Conservation (phyloP, 2,888 invertebrate genomes). For the Temnothorax unifasciatus region DNA sequence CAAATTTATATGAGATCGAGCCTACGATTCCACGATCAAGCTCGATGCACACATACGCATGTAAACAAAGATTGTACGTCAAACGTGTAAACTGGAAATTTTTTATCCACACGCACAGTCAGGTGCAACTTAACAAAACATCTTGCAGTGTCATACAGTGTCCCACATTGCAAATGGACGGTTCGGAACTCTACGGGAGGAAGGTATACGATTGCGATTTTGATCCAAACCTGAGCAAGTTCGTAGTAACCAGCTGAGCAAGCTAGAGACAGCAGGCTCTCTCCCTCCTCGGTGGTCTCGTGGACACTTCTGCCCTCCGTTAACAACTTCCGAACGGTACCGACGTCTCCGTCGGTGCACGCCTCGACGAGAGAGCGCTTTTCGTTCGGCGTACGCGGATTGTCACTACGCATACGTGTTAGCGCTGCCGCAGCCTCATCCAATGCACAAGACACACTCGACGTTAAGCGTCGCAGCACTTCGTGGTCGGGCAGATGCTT, state of each 20-base stretch:
- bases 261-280: constrained; percentile 97
- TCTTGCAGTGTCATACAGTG: neutral
- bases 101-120: constrained; percentile 45
- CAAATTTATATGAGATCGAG: neutral
- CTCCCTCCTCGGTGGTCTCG: constrained; percentile 99
- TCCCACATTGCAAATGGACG: neutral
- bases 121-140: neutral
- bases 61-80: constrained; percentile 4
- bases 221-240: constrained; percentile 93
- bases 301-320: constrained; percentile 97
- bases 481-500: constrained; percentile 96
- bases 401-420: constrained; percentile 98
- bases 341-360: constrained; percentile 97
- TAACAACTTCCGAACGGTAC: constrained; percentile 95
- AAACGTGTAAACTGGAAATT: constrained; percentile 52
- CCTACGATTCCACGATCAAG: neutral
- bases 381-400: constrained; percentile 89
- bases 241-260: constrained; percentile 99
- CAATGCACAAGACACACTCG: constrained; percentile 96
- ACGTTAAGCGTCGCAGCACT: constrained; percentile 94
- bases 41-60: neutral
- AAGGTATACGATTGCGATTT: neutral
- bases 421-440: constrained; percentile 99
- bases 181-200: neutral
- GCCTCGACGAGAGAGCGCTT: constrained; percentile 95